Conservation (phyloP, 2,113 vertebrate species). For the Gila orcuttii region DNA sequence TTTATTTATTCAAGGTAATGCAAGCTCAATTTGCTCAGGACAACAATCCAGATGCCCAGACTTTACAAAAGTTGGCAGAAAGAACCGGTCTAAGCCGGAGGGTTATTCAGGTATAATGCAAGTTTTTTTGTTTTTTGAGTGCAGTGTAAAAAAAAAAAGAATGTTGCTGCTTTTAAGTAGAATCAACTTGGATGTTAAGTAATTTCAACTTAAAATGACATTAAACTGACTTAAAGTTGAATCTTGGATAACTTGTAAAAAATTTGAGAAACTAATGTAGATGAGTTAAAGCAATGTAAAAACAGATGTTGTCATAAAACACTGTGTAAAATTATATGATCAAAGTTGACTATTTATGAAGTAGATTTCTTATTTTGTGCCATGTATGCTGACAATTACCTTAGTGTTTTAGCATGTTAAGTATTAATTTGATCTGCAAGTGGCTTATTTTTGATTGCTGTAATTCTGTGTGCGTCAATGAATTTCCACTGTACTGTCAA, state of each 20-base stretch:
- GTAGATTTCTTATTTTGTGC: neutral
- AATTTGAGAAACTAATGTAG: no score
- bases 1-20: constrained; percentile 84
- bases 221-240: no score
- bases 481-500: neutral
- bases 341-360: no score
- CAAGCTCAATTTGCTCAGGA: constrained; percentile 99
- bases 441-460: neutral
- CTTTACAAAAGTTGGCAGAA: constrained; percentile 95
- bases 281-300: no score
- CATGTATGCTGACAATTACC: neutral
- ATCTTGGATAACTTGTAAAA: no score
- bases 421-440: neutral
- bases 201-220: no score
- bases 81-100: constrained; percentile 96
- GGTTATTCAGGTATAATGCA: constrained; percentile 90
- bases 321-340: no score
- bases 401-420: neutral
- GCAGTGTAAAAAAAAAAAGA: no score
- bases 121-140: neutral
- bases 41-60: constrained; percentile 98
- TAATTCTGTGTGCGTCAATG: neutral
- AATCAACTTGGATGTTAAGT: no score
- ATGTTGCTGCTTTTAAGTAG: no score
- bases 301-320: no score